A percentile compares a stretch with the other conserved stretches of the same genome.
phyloP scores from a whole-genome alignment of 1,140 invertebrate genomes.

The Euura saliciscinereae region DNA sequence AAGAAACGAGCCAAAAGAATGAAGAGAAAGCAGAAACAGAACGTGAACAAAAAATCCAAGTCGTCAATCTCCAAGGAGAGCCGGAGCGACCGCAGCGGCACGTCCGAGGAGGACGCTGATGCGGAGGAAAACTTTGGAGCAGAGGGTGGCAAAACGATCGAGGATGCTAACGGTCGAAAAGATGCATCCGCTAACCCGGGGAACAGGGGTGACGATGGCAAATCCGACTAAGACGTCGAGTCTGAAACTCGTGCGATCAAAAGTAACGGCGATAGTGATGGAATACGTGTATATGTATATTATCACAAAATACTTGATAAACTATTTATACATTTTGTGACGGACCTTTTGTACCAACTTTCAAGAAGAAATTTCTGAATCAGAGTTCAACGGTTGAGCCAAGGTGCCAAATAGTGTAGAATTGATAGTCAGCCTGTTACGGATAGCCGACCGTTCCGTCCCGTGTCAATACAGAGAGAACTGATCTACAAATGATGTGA shows the following conservation, averaged over 20 bases:
- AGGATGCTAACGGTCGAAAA: conserved; percentile 7
- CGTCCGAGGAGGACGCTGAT: conserved; percentile 44
- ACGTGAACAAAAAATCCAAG: conserved; percentile 61
- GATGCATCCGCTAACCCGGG: conserved; percentile 19
- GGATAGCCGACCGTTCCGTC: too few relatives aligned
- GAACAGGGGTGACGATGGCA: conserved; percentile 29
- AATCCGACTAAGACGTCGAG: conserved; percentile 31
- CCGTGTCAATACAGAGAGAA: too few relatives aligned
- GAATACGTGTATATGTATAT: not conserved
- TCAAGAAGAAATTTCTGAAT: not conserved
- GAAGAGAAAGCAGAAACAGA: conserved; percentile 73
- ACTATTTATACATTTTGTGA: not conserved
- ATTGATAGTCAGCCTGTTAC: not conserved
- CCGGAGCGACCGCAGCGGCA: conserved; percentile 19
- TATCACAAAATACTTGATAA: not conserved
- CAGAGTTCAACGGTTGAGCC: not conserved
- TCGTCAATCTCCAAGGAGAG: conserved; percentile 37
- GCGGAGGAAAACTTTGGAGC: conserved; percentile 38
- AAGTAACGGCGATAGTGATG: not conserved
- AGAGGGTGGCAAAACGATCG: conserved; percentile 24
- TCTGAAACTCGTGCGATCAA: not conserved
- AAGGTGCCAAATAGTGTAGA: not conserved
- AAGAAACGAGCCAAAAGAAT: conserved; percentile 85
- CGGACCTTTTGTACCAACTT: not conserved
- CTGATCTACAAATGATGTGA: too few relatives aligned